Evolutionary conservation across 2,888 invertebrate species (phyloP).

Genomic region (Troilus luridus): DNA sequence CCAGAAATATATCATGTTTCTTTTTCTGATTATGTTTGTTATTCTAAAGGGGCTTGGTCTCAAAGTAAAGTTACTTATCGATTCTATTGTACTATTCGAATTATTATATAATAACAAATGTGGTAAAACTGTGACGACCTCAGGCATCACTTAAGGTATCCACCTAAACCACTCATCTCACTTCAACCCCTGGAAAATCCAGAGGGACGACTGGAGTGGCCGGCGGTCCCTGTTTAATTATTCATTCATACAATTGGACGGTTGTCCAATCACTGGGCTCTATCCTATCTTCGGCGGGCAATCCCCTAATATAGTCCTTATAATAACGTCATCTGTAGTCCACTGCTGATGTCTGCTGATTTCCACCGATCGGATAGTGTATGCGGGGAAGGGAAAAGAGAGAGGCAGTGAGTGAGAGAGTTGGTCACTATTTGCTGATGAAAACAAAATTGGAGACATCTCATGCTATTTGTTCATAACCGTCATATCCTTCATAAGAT

Average conservation of each 20-base stretch:
- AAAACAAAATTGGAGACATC: not conserved
- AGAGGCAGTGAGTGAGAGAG: too few relatives aligned
- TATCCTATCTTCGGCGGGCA: not conserved
- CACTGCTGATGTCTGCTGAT: not conserved
- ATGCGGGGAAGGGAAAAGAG: not conserved
- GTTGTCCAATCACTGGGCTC: not conserved
- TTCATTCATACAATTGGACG: slow-evolving; percentile 1
- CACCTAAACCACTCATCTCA: not conserved
- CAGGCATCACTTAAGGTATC: not conserved
- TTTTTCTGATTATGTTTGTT: too few relatives aligned
- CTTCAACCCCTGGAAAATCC: not conserved
- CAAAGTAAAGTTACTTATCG: too few relatives aligned
- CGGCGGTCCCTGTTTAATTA: slow-evolving; percentile 16
- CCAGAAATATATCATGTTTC: too few relatives aligned
- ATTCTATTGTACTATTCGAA: not conserved
- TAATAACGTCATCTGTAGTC: slow-evolving; percentile 29
- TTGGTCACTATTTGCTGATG: not conserved
- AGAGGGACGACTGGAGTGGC: not conserved
- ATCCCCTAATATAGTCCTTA: not conserved
- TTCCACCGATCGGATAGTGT: not conserved
- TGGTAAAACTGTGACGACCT: not conserved
- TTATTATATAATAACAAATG: not conserved
- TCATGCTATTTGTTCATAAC: too few relatives aligned
- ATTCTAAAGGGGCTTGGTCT: too few relatives aligned
- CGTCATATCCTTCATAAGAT: too few relatives aligned